Base-by-base conservation (phyloP, 2,888 invertebrate species). In the Papilio gigon region DNA sequence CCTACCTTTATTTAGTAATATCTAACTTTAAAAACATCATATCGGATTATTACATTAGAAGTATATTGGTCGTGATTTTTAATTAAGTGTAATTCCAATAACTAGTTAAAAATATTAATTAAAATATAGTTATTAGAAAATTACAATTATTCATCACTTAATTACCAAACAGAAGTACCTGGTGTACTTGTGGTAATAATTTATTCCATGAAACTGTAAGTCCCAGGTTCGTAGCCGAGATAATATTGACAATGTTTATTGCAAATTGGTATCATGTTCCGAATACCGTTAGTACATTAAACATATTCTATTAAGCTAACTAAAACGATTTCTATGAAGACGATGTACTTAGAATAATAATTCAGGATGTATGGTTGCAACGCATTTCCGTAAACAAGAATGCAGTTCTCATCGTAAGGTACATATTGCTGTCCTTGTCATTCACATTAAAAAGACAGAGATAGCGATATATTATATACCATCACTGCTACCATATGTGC, bases 211-310 rank as follows among this genome's bases (percentile, higher is more conserved):
- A 53, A 53, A 53, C n/a, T 25, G 27, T 53, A 9, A 27, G 27
- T 53, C 9, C 8, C 5, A 9, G 12, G 25, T 3, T 20, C 12
- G 17, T 33, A 4, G 20, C 50, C n/a, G 20, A n/a, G n/a, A n/a
- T 22, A 33, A 50, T 50, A 47, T 37, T 62, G 22, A 62, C 14
- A 22, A 12, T 12, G 12, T 47, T 47, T 63, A 63, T 25, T 50
- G 37, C 50, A 25, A 53, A 63, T 63, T 37, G 63, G 17, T 35
- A 50, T 1, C 63, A 22, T 25, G 63, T 63, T 11, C 11, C 17
- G 22, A 50, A 50, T 25, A 50, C 35, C 50, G 35, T 50, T 44
- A 35, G 12, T 1, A 25, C n/a, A 30, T 20, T 33, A n/a, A 40
- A 27, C 8, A 33, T 22, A 30, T 25, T 35, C 14, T 4, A 56